phyloP scores from a whole-genome alignment of 1,140 invertebrate genomes.

The Drosophila sucinea region DNA sequence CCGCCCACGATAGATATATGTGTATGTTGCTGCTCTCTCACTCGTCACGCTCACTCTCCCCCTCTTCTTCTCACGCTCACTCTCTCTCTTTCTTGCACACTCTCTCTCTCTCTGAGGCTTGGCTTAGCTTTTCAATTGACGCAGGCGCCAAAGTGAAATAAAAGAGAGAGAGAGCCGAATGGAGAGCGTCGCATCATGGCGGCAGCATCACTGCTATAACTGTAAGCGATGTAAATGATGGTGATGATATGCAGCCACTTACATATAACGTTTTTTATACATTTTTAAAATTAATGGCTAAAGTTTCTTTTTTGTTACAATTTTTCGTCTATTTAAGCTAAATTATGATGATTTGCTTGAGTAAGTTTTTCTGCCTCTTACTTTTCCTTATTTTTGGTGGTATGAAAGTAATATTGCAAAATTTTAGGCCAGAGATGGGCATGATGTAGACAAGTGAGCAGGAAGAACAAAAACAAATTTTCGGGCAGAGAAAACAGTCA shows the following conservation, averaged over 20 bases:
- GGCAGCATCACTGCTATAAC: conserved; percentile 15
- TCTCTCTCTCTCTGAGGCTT: conserved; percentile 22
- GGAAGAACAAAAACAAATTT: too few relatives aligned
- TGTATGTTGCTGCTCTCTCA: conserved; percentile 16
- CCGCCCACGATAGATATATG: conserved; percentile 50
- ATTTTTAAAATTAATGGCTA: conserved; percentile 60
- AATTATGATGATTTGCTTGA: conserved; percentile 56
- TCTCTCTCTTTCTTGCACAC: conserved; percentile 5
- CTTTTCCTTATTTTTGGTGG: not conserved
- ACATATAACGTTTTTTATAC: conserved; percentile 50
- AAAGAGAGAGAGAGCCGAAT: conserved; percentile 16
- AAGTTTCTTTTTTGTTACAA: conserved; percentile 42
- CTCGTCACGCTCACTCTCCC: conserved; percentile 11
- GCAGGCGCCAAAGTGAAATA: conserved; percentile 42
- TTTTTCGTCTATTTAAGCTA: conserved; percentile 53
- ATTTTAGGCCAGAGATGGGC: not conserved
- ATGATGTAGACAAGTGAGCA: too few relatives aligned
- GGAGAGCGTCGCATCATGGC: conserved; percentile 50
- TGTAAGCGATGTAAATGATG: conserved; percentile 17
- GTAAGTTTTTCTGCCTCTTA: not conserved
- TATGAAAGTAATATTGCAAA: not conserved
- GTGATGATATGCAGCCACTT: conserved; percentile 27
- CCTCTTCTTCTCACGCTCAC: conserved; percentile 19
- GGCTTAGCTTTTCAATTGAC: conserved; percentile 19
- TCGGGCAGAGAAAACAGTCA: too few relatives aligned